Percentiles rank a stretch among this genome's conserved stretches.
phyloP scores from a whole-genome alignment of 2,797 vertebrate genomes.

The Neomorphus geoffroyi region DNA sequence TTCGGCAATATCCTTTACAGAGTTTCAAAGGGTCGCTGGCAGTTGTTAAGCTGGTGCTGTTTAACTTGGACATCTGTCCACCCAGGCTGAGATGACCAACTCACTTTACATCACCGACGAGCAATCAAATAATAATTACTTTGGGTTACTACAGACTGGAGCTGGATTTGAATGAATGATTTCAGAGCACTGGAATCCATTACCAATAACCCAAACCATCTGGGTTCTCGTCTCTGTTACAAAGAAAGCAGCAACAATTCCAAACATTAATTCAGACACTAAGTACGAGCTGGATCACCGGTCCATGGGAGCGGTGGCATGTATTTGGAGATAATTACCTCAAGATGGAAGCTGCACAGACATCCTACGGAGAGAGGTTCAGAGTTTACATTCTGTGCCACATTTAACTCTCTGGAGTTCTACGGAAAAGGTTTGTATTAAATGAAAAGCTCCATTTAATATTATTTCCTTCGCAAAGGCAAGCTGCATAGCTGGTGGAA shows the following conservation, averaged over 20 bases:
- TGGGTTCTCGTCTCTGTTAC: conserved; percentile 52
- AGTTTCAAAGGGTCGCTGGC: conserved; percentile 28
- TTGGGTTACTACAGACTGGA: conserved; percentile 44
- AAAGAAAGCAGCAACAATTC: conserved; percentile 63
- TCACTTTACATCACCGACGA: conserved; percentile 50
- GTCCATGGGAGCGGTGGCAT: conserved; percentile 37
- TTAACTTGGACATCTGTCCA: conserved; percentile 63
- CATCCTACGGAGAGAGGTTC: conserved; percentile 27
- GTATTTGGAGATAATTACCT: conserved; percentile 40
- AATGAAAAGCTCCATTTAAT: conserved; percentile 75
- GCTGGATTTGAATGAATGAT: conserved; percentile 52
- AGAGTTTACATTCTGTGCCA: conserved; percentile 61
- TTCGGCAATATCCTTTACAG: conserved; percentile 39
- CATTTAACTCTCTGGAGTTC: conserved; percentile 67
- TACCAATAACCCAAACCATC: conserved; percentile 67
- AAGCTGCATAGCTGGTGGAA: conserved; percentile 48
- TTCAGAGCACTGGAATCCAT: conserved; percentile 66
- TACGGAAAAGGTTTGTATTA: conserved; percentile 65
- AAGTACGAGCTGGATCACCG: conserved; percentile 40
- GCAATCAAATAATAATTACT: conserved; percentile 66
- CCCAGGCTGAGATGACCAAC: conserved; percentile 45
- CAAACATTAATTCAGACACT: conserved; percentile 54
- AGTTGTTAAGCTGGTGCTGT: conserved; percentile 45
- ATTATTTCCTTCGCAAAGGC: conserved; percentile 70
- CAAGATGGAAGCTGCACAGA: conserved; percentile 53